phyloP scores from a whole-genome alignment of 2,113 vertebrate genomes.

The Stegastes partitus region DNA sequence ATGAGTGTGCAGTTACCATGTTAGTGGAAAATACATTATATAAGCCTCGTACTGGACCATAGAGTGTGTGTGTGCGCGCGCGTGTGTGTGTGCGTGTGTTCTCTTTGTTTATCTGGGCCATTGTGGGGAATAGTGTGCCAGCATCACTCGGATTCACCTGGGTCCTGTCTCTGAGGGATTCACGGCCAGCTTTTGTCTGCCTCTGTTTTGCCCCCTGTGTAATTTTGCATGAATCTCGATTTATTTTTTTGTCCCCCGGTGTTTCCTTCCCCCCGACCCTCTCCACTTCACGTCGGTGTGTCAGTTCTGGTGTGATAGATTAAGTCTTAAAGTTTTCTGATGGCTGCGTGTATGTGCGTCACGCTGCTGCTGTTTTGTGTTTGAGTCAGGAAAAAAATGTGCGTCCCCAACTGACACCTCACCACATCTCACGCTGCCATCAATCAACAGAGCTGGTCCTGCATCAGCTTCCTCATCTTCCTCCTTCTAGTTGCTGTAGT shows the following conservation, averaged over 20 bases:
- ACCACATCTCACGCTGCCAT: conserved; percentile 57
- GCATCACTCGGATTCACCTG: conserved; percentile 69
- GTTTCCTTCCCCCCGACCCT: conserved; percentile 12
- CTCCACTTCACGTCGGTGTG: conserved; percentile 34
- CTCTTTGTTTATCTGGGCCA: conserved; percentile 66
- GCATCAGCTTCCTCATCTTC: conserved; percentile 30
- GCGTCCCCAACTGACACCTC: conserved; percentile 57
- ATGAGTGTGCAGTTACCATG: conserved; percentile 77
- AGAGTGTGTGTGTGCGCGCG: conserved; percentile 30
- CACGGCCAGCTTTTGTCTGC: conserved; percentile 37
- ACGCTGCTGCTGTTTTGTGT: conserved; percentile 47
- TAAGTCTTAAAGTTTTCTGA: conserved; percentile 69
- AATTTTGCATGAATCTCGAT: conserved; percentile 26
- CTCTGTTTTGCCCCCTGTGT: conserved; percentile 19
- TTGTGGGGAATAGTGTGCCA: conserved; percentile 51
- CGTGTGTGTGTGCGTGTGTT: conserved; percentile 34
- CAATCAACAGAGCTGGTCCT: conserved; percentile 53
- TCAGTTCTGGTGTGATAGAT: conserved; percentile 70
- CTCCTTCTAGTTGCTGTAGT: background rate
- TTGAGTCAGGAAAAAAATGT: conserved; percentile 61
- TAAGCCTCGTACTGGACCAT: conserved; percentile 62
- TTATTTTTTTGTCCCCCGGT: conserved; percentile 14
- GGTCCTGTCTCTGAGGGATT: conserved; percentile 54
- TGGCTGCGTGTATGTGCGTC: conserved; percentile 30
- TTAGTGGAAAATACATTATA: conserved; percentile 77